A percentile compares a stretch with the other conserved stretches of the same genome.
Conservation (phyloP, 1,140 invertebrate species). For the Drosophila biarmipes region DNA sequence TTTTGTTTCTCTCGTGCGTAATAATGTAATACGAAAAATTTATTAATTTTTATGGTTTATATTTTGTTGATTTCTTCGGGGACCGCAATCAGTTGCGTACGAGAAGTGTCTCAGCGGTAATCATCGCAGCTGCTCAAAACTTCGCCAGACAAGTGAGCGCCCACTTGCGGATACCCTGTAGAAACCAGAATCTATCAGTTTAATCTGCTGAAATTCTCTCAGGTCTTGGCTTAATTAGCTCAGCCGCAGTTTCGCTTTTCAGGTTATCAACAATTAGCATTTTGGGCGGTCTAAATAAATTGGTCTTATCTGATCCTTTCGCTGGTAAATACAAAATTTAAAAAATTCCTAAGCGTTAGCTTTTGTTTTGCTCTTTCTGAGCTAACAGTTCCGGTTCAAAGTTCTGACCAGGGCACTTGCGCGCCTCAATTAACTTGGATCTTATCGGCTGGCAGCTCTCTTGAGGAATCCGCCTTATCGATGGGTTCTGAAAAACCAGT, state of each 20-base stretch:
- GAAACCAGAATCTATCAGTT: background rate
- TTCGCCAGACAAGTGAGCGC: constrained; percentile 7
- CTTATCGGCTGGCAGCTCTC: constrained; percentile 45
- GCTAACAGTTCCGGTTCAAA: constrained; percentile 32
- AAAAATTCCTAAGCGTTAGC: constrained; percentile 20
- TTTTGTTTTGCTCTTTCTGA: background rate
- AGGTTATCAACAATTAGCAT: constrained; percentile 34
- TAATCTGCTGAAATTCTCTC: constrained; percentile 7
- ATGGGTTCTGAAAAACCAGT: constrained; percentile 58
- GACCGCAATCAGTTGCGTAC: constrained; percentile 43
- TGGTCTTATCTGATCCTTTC: constrained; percentile 70
- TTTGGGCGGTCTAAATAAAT: constrained; percentile 43
- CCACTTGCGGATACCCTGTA: constrained; percentile 42
- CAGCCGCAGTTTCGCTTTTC: constrained; percentile 1
- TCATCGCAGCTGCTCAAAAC: constrained; percentile 39
- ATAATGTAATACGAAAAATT: constrained; percentile 74
- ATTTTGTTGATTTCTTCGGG: constrained; percentile 64
- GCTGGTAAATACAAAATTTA: constrained; percentile 39
- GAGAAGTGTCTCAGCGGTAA: constrained; percentile 40
- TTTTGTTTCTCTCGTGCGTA: constrained; percentile 60
- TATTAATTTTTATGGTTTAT: constrained; percentile 78
- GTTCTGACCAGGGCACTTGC: constrained; percentile 68
- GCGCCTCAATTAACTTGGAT: constrained; percentile 75
- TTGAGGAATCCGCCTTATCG: constrained; percentile 26
- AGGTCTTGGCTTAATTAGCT: constrained; percentile 24